phyloP scores from a whole-genome alignment of 2,888 invertebrate genomes.

The Apamea epomidion region DNA sequence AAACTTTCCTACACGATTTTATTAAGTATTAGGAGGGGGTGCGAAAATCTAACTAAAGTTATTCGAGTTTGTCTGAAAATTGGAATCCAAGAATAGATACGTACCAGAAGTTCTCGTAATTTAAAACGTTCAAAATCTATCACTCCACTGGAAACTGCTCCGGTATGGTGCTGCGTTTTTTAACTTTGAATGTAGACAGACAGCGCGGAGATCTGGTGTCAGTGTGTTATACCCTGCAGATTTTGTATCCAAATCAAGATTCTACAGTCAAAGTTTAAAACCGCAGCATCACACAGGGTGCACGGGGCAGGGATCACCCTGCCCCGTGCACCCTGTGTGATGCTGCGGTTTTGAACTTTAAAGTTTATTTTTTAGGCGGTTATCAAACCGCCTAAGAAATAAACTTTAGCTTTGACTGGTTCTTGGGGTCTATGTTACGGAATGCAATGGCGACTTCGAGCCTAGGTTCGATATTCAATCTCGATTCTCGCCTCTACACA shows the following conservation, averaged over 20 bases:
- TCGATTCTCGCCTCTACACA: neutral
- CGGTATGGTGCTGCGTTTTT: too few relatives aligned
- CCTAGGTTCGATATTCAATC: neutral
- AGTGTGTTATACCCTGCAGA: too few relatives aligned
- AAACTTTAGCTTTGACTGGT: neutral
- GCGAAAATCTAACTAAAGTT: neutral
- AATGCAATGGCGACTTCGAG: neutral
- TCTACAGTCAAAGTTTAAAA: neutral
- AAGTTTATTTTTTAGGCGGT: too few relatives aligned
- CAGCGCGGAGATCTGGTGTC: too few relatives aligned
- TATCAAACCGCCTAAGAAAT: slow-evolving; percentile 18
- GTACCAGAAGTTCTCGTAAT: neutral
- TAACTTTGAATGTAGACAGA: too few relatives aligned
- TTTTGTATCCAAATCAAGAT: too few relatives aligned
- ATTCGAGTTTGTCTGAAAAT: neutral
- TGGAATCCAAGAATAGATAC: neutral
- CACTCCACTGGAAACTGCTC: too few relatives aligned
- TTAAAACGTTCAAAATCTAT: too few relatives aligned
- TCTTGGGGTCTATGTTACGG: neutral
- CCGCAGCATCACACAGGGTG: neutral
- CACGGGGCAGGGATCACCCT: too few relatives aligned
- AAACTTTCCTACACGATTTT: neutral
- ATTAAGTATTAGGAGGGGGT: neutral
- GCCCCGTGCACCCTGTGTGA: too few relatives aligned
- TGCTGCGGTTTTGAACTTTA: too few relatives aligned